phyloP scores from a whole-genome alignment of 2,888 invertebrate species.

The Punctoribates punctum region DNA sequence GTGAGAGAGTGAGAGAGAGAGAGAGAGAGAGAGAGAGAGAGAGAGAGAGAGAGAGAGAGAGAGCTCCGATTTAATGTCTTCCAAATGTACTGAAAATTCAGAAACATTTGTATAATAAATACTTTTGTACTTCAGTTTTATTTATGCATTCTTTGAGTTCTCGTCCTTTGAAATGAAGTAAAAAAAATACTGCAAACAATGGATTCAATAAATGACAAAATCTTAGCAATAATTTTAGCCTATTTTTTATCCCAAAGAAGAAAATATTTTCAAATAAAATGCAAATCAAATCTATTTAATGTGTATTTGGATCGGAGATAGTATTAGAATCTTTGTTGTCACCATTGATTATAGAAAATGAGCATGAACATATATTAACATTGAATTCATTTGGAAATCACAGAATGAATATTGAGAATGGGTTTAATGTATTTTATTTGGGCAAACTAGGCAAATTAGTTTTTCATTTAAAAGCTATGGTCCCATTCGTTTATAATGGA shows the following conservation, averaged over 20 bases:
- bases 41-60: slow-evolving; percentile 18
- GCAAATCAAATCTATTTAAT: no score
- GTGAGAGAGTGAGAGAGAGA: background rate
- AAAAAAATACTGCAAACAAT: background rate
- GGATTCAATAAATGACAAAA: no score
- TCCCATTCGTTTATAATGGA: background rate
- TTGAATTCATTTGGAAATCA: no score
- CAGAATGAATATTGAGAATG: no score
- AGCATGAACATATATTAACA: no score
- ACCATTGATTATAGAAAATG: no score
- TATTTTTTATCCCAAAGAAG: background rate
- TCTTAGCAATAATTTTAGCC: background rate
- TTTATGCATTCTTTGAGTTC: no score
- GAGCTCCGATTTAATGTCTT: background rate
- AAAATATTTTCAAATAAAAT: background rate
- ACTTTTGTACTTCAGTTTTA: background rate
- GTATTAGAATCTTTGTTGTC: no score
- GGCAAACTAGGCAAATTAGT: background rate
- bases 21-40: slow-evolving; percentile 13
- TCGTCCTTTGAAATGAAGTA: no score
- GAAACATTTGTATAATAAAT: background rate
- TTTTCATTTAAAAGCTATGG: background rate
- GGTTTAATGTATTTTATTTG: no score
- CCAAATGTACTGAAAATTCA: background rate
- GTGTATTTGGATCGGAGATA: no score